These are phyloP conservation scores for Thunnus albacares DNA, from an alignment of 2,797 vertebrate genomes.

Conservation along the genomic window DNA sequence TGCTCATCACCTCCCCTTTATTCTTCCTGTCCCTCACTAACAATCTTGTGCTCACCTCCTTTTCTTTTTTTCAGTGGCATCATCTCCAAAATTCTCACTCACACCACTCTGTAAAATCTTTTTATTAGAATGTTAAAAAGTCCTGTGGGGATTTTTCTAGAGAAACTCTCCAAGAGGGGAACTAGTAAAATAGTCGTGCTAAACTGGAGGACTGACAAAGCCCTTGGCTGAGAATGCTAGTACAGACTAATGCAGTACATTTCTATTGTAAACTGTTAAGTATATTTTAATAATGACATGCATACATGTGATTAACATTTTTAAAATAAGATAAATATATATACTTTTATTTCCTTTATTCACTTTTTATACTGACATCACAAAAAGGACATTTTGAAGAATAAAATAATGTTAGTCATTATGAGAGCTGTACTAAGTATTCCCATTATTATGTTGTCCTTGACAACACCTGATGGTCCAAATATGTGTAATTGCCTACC, in stretches of 20 bases:
- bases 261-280: background rate
- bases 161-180: constrained; percentile 60
- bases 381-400: background rate
- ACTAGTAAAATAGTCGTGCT: constrained; percentile 64
- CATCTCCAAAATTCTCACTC: constrained; percentile 77
- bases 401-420: constrained; percentile 16
- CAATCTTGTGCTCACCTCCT: constrained; percentile 58
- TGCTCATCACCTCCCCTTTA: constrained; percentile 54
- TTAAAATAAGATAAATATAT: background rate
- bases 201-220: constrained; percentile 55
- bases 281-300: background rate
- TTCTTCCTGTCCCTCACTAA: constrained; percentile 52
- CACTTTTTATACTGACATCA: background rate
- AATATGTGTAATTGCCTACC: background rate
- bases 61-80: constrained; percentile 56
- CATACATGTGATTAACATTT: background rate
- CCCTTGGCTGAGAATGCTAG: constrained; percentile 20
- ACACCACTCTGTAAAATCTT: constrained; percentile 83
- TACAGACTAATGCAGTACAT: background rate
- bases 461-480: background rate
- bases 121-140: constrained; percentile 86
- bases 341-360: background rate
- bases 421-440: background rate
- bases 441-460: background rate
- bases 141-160: constrained; percentile 72